A percentile compares a stretch with the other conserved stretches of the same genome.
phyloP scores from a whole-genome alignment of 2,888 invertebrate genomes.

The Lasioglossum pauxillum region DNA sequence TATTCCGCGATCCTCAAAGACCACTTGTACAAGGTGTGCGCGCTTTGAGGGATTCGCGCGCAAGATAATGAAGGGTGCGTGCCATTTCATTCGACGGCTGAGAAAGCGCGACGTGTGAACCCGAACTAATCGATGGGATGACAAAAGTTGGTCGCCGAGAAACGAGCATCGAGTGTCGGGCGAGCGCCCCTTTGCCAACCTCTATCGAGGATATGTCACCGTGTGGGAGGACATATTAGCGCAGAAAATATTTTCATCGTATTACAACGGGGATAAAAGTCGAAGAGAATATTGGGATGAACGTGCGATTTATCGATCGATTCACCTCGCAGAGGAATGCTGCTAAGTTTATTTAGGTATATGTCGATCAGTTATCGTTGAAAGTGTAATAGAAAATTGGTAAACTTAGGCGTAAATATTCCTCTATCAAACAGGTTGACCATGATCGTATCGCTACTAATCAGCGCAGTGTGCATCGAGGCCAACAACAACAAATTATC shows the following conservation, averaged over 20 bases:
- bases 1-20: constrained; percentile 8
- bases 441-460: constrained; percentile 72
- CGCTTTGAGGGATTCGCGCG: background rate
- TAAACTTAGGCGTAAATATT: background rate
- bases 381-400: background rate
- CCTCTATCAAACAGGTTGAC: constrained; percentile 61
- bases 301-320: constrained; percentile 46
- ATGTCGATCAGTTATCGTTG: background rate
- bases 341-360: constrained; percentile 70
- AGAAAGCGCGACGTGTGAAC: background rate
- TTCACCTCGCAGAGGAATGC: constrained; percentile 75
- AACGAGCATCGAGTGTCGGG: constrained; percentile 49
- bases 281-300: constrained; percentile 25
- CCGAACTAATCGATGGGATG: background rate
- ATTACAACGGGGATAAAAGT: background rate
- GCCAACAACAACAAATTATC: constrained; percentile 44
- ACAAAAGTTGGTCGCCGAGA: constrained; percentile 59
- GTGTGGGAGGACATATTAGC: constrained; percentile 10
- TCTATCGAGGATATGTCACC: constrained; percentile 40
- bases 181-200: constrained; percentile 36
- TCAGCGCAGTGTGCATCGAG: constrained; percentile 65
- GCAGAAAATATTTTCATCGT: background rate
- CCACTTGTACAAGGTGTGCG: constrained; percentile 10
- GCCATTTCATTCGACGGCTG: background rate
- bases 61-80: background rate